These are phyloP conservation scores for Ariopsis seemanni DNA, from an alignment of 2,113 vertebrate genomes.

Conservation along the genomic window DNA sequence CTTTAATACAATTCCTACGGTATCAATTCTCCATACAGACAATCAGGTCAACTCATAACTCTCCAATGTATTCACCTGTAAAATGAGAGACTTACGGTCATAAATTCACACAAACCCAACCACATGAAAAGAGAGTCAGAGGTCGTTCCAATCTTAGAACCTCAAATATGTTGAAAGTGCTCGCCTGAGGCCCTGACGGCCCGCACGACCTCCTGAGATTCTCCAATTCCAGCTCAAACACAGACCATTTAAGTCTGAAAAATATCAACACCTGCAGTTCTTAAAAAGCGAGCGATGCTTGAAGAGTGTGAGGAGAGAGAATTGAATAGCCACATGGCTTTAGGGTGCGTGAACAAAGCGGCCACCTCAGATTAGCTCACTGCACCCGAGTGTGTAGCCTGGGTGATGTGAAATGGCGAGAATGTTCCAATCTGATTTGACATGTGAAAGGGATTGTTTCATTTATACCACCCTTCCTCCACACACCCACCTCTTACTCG, in stretches of 20 bases:
- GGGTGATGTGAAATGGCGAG: slow-evolving; percentile 67
- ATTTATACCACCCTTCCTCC: slow-evolving; percentile 50
- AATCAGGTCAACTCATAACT: background rate
- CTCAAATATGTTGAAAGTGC: slow-evolving; percentile 38
- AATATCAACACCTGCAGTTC: slow-evolving; percentile 61
- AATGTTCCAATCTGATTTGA: slow-evolving; percentile 70
- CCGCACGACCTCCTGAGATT: slow-evolving; percentile 50
- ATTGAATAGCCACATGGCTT: slow-evolving; percentile 56
- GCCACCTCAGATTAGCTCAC: slow-evolving; percentile 64
- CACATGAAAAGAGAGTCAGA: background rate
- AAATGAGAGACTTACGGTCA: background rate
- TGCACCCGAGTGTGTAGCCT: slow-evolving; percentile 53
- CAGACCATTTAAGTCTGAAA: slow-evolving; percentile 64
- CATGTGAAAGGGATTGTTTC: slow-evolving; percentile 68
- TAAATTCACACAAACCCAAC: slow-evolving; percentile 17
- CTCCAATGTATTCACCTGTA: background rate
- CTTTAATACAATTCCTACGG: background rate
- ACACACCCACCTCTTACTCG: background rate
- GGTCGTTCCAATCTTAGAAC: slow-evolving; percentile 31
- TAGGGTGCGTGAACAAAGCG: slow-evolving; percentile 47
- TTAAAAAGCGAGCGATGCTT: slow-evolving; percentile 53
- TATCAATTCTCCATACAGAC: background rate
- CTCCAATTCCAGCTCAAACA: slow-evolving; percentile 65
- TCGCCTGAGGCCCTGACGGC: slow-evolving; percentile 31
- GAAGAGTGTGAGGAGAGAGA: slow-evolving; percentile 58